These are phyloP conservation scores for Chrysomela aeneicollis DNA, from an alignment of 2,888 invertebrate genomes.

Conservation along the genomic window DNA sequence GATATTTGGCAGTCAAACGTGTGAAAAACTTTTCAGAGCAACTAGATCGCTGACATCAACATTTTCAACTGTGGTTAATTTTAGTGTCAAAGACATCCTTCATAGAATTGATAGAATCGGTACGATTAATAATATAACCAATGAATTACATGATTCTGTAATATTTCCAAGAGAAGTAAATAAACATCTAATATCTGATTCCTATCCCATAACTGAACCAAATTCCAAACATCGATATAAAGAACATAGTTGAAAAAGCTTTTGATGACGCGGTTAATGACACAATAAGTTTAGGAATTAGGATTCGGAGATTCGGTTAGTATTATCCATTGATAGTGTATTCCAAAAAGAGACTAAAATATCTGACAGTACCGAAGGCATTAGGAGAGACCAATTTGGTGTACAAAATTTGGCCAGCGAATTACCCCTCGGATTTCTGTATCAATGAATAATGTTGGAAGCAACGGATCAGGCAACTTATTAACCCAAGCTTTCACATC, in stretches of 20 bases:
- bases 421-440: neutral
- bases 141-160: constrained; percentile 1
- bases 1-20: constrained; percentile 10
- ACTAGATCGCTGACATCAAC: constrained; percentile 15
- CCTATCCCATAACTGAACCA: neutral
- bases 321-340: neutral
- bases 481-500: constrained; percentile 1
- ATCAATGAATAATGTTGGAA: neutral
- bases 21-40: constrained; percentile 9
- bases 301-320: neutral
- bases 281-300: neutral
- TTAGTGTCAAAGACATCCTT: constrained; percentile 5
- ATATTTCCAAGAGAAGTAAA: neutral
- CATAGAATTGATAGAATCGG: constrained; percentile 3
- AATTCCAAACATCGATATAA: neutral
- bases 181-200: neutral
- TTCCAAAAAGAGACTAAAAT: neutral
- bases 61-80: constrained; percentile 13
- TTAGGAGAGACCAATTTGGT: no score
- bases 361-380: no score
- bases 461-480: constrained; percentile 3
- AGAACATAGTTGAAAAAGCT: neutral
- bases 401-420: no score
- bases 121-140: constrained; percentile 1
- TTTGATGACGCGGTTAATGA: neutral